These are phyloP conservation scores for Triplophysa dalaica DNA, from an alignment of 2,113 vertebrate species.

Conservation along the genomic window DNA sequence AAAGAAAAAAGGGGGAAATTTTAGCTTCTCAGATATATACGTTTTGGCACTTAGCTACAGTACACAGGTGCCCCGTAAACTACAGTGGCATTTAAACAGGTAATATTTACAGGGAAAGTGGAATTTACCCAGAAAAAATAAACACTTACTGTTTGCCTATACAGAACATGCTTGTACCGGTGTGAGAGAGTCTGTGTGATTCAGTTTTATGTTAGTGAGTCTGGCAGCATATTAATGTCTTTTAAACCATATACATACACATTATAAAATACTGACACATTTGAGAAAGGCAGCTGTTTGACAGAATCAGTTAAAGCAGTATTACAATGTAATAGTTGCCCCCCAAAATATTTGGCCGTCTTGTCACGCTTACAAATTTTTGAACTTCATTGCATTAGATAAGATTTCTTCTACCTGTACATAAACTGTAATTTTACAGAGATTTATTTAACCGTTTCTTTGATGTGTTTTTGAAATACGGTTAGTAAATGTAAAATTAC, in stretches of 20 bases:
- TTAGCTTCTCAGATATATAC: slow-evolving; percentile 48
- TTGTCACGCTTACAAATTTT: neutral
- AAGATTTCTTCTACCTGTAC: too few relatives aligned
- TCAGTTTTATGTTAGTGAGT: slow-evolving; percentile 23
- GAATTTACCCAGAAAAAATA: slow-evolving; percentile 35
- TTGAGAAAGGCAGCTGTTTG: slow-evolving; percentile 21
- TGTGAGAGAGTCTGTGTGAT: slow-evolving; percentile 7
- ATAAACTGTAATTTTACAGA: too few relatives aligned
- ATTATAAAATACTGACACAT: slow-evolving; percentile 51
- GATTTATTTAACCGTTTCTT: too few relatives aligned
- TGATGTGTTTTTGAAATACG: too few relatives aligned
- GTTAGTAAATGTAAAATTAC: too few relatives aligned
- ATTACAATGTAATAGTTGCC: neutral
- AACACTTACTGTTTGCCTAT: slow-evolving; percentile 48
- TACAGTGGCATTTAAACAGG: slow-evolving; percentile 45
- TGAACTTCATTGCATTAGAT: slow-evolving; percentile 14
- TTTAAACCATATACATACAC: neutral
- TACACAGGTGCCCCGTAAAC: slow-evolving; percentile 37
- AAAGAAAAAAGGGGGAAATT: slow-evolving; percentile 57
- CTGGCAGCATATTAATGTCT: slow-evolving; percentile 38
- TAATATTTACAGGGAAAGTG: slow-evolving; percentile 34
- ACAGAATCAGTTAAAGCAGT: slow-evolving; percentile 32
- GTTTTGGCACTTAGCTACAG: slow-evolving; percentile 48
- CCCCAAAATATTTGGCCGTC: slow-evolving; percentile 1
- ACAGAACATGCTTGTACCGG: slow-evolving; percentile 28